phyloP scores from a whole-genome alignment of 2,113 vertebrate species.

The Morone saxatilis region DNA sequence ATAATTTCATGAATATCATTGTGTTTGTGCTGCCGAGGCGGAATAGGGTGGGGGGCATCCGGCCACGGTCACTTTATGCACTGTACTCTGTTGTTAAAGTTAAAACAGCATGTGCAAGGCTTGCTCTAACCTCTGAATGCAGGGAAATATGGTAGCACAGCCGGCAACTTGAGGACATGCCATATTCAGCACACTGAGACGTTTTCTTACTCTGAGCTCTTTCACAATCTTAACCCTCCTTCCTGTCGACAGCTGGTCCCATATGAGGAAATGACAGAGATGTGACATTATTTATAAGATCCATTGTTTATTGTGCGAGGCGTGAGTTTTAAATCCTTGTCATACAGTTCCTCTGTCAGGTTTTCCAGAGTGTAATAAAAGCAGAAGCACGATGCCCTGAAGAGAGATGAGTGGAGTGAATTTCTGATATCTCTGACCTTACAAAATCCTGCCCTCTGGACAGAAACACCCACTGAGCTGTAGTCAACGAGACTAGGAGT shows the following conservation, averaged over 20 bases:
- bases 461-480: conserved; percentile 61
- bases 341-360: conserved; percentile 36
- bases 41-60: not conserved
- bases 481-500: conserved; percentile 41
- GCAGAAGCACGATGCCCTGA: conserved; percentile 43
- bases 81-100: not conserved
- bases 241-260: conserved; percentile 44
- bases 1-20: conserved; percentile 64
- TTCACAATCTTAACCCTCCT: not conserved
- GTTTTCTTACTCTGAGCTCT: not conserved
- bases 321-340: conserved; percentile 47
- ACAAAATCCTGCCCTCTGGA: conserved; percentile 64
- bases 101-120: not conserved
- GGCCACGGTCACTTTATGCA: not conserved
- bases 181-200: conserved; percentile 18
- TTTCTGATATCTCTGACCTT: conserved; percentile 69
- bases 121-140: not conserved
- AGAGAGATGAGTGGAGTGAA: conserved; percentile 53
- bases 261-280: conserved; percentile 42
- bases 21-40: conserved; percentile 38
- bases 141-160: not conserved
- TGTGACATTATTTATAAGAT: conserved; percentile 33
- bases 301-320: conserved; percentile 48
- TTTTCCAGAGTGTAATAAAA: conserved; percentile 53
- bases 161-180: not conserved